phyloP scores from a whole-genome alignment of 2,113 vertebrate genomes.

The Coracopsis vasa region DNA sequence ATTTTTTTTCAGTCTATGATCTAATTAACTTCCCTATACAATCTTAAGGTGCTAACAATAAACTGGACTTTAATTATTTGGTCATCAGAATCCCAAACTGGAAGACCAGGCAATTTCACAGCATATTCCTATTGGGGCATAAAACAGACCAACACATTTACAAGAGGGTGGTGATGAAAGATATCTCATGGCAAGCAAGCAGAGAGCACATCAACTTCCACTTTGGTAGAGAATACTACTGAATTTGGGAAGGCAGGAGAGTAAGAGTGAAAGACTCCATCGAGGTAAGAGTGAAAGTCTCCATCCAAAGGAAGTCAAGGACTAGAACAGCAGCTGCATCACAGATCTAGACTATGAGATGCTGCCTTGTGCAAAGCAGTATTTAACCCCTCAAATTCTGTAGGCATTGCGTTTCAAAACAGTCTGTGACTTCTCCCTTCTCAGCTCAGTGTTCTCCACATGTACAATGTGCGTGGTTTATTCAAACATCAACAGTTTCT shows the following conservation, averaged over 20 bases:
- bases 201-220: neutral
- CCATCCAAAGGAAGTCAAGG: neutral
- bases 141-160: neutral
- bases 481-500: neutral
- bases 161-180: neutral
- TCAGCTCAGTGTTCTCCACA: neutral
- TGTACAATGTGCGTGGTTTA: rapidly evolving
- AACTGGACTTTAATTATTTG: neutral
- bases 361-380: neutral
- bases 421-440: neutral
- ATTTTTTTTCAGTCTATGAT: neutral
- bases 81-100: neutral
- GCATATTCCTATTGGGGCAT: neutral
- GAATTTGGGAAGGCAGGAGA: neutral
- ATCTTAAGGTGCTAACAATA: neutral
- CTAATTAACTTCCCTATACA: neutral
- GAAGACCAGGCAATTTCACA: neutral
- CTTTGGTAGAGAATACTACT: neutral
- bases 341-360: neutral
- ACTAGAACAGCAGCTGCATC: neutral
- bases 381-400: neutral
- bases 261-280: neutral
- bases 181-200: neutral
- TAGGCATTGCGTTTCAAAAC: neutral
- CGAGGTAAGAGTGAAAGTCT: neutral